Base-by-base conservation (phyloP, 2,888 invertebrate genomes). In the Ectemnius cavifrons region DNA sequence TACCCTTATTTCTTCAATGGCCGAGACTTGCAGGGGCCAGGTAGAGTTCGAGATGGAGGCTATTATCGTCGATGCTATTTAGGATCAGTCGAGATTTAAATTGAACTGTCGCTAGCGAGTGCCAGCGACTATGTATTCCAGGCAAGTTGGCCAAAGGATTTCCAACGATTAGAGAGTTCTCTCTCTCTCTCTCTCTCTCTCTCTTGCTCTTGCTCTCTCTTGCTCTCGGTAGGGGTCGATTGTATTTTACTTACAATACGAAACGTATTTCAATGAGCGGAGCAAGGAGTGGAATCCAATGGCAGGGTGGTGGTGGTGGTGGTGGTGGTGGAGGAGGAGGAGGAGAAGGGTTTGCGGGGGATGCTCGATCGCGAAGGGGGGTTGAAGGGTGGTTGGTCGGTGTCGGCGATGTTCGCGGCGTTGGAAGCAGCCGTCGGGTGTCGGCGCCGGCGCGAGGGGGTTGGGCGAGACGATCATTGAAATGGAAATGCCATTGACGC, bases 401-500 rank as follows among this genome's bases (percentile, higher is more conserved):
- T 23, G 63, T 27, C 46, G 69, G 61, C 71, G 74, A 77, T 68
- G 68, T 71, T 71, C 75, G 75, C 67, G 71, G 75, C 73, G 74
- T 62, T 63, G 67, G 49, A 75, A 68, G 66, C 47, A 2, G 47
- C 47, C 3, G 47, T 16, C 16, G 52, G 52, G 52, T 52, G 14
- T 52, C n/a, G 52, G 52, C 71, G 68, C 61, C 71, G 65, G 69
- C 67, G 69, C 13, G 20, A 16, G 46, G 27, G 66, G 61, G 37
- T 11, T 58, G 75, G 63, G 56, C 27, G 71, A 68, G 75, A 65
- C 79, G 83, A 80, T 82, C 79, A 84, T 85, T 83, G 85, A 81
- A 82, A 81, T 77, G 84, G 82, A 85, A 85, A 85, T 81, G 82
- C 84, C 85, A 85, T 84, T 84, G 84, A 84, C 79, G 82, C 82